Conservation (phyloP, 2,797 vertebrate genomes). For the Siniperca scherzeri region DNA sequence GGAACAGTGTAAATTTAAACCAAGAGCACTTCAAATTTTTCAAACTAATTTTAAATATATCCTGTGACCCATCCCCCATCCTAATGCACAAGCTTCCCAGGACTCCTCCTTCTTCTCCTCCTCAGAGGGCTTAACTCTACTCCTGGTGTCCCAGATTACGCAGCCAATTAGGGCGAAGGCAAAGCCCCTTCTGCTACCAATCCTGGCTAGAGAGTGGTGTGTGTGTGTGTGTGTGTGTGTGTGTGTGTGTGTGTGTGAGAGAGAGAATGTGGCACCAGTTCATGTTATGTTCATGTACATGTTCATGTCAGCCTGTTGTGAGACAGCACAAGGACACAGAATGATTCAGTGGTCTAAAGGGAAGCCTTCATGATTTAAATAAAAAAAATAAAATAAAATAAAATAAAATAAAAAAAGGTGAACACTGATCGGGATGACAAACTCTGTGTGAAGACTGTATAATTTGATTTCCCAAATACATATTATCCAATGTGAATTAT, state of each 20-base stretch:
- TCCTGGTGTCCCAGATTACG: slow-evolving; percentile 77
- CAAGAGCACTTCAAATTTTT: neutral
- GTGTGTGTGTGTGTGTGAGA: slow-evolving; percentile 14
- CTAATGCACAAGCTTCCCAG: slow-evolving; percentile 32
- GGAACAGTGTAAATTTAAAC: neutral
- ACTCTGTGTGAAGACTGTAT: neutral
- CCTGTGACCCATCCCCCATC: slow-evolving; percentile 45
- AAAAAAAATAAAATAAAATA: no score
- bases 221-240: slow-evolving; percentile 29
- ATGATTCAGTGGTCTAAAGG: slow-evolving; percentile 1
- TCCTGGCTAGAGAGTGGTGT: slow-evolving; percentile 29
- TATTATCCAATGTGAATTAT: slow-evolving; percentile 25
- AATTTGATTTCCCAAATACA: slow-evolving; percentile 26
- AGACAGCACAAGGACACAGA: slow-evolving; percentile 41
- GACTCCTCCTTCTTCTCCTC: slow-evolving; percentile 50
- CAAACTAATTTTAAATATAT: slow-evolving; percentile 12
- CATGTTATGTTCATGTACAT: no score
- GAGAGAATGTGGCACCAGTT: slow-evolving; percentile 16
- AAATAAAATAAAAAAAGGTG: no score
- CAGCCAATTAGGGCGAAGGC: slow-evolving; percentile 80
- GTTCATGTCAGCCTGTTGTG: slow-evolving; percentile 21
- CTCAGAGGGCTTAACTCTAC: slow-evolving; percentile 69
- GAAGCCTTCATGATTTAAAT: slow-evolving; percentile 16
- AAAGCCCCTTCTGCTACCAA: slow-evolving; percentile 79
- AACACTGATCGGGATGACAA: neutral